Evolutionary conservation across 2,888 invertebrate genomes (phyloP), one percentile per base, ranked within the genome.

Genomic region (Hololepta plana): DNA sequence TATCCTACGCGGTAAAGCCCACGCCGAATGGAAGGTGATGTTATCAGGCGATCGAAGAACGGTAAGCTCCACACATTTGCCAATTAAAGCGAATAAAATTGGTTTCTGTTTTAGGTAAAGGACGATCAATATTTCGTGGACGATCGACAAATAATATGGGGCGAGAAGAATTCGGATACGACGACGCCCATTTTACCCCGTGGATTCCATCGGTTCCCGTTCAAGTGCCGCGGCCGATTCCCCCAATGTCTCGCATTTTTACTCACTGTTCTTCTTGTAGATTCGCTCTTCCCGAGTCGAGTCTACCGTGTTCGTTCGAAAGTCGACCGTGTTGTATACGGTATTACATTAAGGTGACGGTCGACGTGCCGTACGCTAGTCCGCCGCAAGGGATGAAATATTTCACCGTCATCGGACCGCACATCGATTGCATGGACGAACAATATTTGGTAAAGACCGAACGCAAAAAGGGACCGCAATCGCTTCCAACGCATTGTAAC

Each of bases 341-440:
- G 21, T 79, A 77, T 48, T 77, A 74, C 47, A 65, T 73, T 35
- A 72, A 72, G 57, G 70, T 65, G 13, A 69, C 68, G 3, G 65
- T 79, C 24, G 77, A 79, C 47, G 72, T 79, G 37, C 77, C 77
- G 1, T 77, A 76, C 44, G 74, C 76, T 2, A 75, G 74, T 26
- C 74, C 76, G 2, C 77, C 77, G 0, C 76, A 77, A 46, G 75
- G 76, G 7, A 71, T 76, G 59, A 77, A 77, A 46, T 77, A 79
- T 49, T 79, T 79, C 49, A 76, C 77, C 2, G 60, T 79, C 23
- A 72, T 79, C 37, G 77, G 76, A 3, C 77, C 77, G 8, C 72
- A 75, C 43, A 73, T 75, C 39, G 77, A 79, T 51, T 76, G 76
- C 48, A 76, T 76, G 75, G 77, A 79, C 36, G 75, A 76, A 45